Base-by-base conservation (phyloP, 2,888 invertebrate species). In the Thera britannica region DNA sequence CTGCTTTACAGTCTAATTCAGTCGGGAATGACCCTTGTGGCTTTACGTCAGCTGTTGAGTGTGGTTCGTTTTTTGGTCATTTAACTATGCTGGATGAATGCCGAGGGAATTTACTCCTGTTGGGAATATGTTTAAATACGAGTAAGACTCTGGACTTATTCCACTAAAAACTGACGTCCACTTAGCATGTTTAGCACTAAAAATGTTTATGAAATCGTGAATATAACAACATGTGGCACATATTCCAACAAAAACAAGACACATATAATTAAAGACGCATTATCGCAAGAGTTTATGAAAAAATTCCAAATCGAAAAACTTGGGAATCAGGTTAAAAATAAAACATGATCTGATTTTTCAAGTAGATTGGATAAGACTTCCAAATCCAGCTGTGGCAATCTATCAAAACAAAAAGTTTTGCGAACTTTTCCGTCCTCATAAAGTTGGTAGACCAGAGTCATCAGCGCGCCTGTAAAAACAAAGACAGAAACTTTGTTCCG, bases 1-100 rank as follows among this genome's bases (percentile, higher is more conserved):
- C 72, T 71, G 74, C 66, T 72, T 71, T 72, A 70, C 78, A 82
- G 76, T 83, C 75, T 81, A 82, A 83, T 84, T 84, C 83, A 81
- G 79, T 79, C 73, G 76, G 74, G 78, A 83, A 79, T 70, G 68
- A 75, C 75, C 75, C 75, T 75, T 69, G 63, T 63, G 57, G 75
- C 70, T 71, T 75, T 75, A 63, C 63, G 59, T 66, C 62, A 57
- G 66, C 57, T 58, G 46, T 65, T 61, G 51, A 69, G 65, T 41
- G 52, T 69, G 49, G 57, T 52, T 35, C n/a, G 52, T 55, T 61
- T 65, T 66, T 51, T 49, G 23, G 54, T 59, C 52, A 59, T 65
- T 54, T 57, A 52, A 51, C 62, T 60, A 38, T 35, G 62, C 9
- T 58, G 48, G 54, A 48, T 38, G 56, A 62, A 58, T 52, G 36